Evolutionary conservation across 2,888 invertebrate species (phyloP).

Genomic region (Lithophane ornitopus): DNA sequence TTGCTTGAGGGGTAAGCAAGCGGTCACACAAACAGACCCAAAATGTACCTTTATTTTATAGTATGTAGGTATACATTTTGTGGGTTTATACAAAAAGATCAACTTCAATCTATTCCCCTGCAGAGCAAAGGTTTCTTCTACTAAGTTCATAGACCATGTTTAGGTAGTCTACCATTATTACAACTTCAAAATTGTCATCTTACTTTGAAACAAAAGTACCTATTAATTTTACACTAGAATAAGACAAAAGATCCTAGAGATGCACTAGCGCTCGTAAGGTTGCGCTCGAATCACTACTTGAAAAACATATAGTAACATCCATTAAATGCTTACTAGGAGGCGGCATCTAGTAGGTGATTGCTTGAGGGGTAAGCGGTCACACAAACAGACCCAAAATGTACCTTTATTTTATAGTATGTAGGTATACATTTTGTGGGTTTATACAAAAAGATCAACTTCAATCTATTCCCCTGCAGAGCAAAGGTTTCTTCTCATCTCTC

Average conservation of each 20-base stretch:
- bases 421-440: background rate
- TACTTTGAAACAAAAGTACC: no score
- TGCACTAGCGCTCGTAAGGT: no score
- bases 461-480: no score
- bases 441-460: background rate
- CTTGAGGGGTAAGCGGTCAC: background rate
- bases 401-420: background rate
- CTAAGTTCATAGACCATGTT: background rate
- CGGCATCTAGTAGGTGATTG: background rate
- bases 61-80: background rate
- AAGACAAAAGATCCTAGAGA: no score
- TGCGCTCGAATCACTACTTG: no score
- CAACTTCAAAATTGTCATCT: background rate
- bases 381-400: background rate
- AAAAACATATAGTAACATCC: background rate
- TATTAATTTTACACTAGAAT: background rate
- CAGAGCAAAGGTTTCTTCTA: background rate
- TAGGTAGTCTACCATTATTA: background rate
- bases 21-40: background rate
- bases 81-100: background rate
- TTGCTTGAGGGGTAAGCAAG: background rate
- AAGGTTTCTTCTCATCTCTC: background rate
- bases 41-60: no score
- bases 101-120: no score
- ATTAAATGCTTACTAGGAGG: no score